These are phyloP conservation scores for Ceratitis capitata DNA, from an alignment of 1,140 invertebrate species.

Conservation along the genomic window DNA sequence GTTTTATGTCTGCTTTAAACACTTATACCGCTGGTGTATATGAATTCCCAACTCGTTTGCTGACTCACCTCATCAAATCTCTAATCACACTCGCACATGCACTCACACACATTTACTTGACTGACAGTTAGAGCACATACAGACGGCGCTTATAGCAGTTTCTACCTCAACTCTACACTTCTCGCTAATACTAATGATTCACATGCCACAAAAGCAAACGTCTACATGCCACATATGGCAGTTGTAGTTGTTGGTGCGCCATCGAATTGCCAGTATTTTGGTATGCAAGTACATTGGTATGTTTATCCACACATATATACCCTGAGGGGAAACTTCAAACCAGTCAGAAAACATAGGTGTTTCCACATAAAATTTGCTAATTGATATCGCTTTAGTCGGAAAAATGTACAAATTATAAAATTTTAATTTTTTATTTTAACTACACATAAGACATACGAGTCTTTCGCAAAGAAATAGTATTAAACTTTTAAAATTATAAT, in stretches of 20 bases:
- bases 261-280: not conserved
- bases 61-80: not conserved
- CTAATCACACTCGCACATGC: too few relatives aligned
- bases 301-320: too few relatives aligned
- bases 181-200: not conserved
- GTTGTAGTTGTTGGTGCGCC: not conserved
- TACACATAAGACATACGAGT: too few relatives aligned
- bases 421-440: too few relatives aligned
- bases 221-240: conserved; percentile 1
- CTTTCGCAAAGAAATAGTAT: too few relatives aligned
- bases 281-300: not conserved
- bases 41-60: not conserved
- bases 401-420: too few relatives aligned
- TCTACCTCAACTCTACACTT: not conserved
- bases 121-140: not conserved
- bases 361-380: too few relatives aligned
- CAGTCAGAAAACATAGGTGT: too few relatives aligned
- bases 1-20: too few relatives aligned
- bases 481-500: too few relatives aligned
- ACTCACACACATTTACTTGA: not conserved
- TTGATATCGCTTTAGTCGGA: too few relatives aligned
- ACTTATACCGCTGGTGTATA: not conserved
- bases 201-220: not conserved
- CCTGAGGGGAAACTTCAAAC: too few relatives aligned
- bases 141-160: not conserved